Base-by-base conservation (phyloP, 2,888 invertebrate genomes). In the Cynaeus angustus region DNA sequence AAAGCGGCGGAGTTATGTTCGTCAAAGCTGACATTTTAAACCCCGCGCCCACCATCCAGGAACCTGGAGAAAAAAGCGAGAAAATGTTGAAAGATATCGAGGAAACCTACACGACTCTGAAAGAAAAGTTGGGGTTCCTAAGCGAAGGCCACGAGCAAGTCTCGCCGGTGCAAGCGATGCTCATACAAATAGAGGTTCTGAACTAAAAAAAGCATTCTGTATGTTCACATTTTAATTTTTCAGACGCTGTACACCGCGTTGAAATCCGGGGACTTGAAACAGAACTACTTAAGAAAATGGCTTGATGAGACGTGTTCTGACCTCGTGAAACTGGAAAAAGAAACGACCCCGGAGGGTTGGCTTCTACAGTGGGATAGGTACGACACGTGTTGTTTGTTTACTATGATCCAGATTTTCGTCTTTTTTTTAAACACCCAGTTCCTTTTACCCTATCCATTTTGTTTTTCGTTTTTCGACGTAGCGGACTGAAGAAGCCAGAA, bases 341-440 rank as follows among this genome's bases (percentile, higher is more conserved):
- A 89, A 71, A 90, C 90, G 9, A 89, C 90, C 38, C 91, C 92
- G 26, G 85, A 86, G 43, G 91, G 91, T 78, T 92, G 91, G 91
- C 87, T 87, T 78, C 90, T 91, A 83, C 88, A 89, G 81, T 92
- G 92, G 92, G 91, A 91, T 89, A 92, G 91, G 92, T 92, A 91
- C 86, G 87, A 85, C 10, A 43, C 28, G 13, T 61, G 10, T 16
- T 26, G 28, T 28, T 48, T 33, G 16, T 61, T 61, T 53, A 28
- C 26, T 50, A 50, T 50, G 12, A 10, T 37, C 41, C 33, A 21
- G 33, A 41, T 13, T 16, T 38, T 43, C 28, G 13, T 61, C 61
- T 61, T 48, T 48, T 48, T 21, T 33, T 48, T 21, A 10, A 8
- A 26, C 9, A 26, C 13, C 30, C n/a, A 13, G 3, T 65, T 53